Evolutionary conservation across 2,113 vertebrate genomes (phyloP).

Genomic region (Pseudopipra pipra): DNA sequence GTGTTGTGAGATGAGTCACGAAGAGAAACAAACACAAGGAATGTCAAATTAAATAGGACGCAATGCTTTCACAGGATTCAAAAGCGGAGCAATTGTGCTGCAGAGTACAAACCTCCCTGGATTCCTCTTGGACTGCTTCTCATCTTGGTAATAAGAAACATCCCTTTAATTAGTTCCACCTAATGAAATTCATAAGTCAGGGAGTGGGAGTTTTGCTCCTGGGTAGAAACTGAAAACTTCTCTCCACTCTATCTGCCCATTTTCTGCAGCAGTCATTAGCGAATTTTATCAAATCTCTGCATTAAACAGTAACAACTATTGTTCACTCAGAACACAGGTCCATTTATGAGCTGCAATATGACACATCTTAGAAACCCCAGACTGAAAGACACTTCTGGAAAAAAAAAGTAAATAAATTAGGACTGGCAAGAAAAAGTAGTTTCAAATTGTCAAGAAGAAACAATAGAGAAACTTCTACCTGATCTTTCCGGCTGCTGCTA

Average conservation of each 20-base stretch:
- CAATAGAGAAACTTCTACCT: background rate
- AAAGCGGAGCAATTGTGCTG: background rate
- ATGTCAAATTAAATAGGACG: conserved; percentile 39
- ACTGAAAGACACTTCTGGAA: conserved; percentile 36
- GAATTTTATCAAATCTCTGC: conserved; percentile 59
- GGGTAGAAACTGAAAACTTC: conserved; percentile 42
- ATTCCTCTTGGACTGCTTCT: conserved; percentile 28
- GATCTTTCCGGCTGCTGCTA: background rate
- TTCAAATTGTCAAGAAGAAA: conserved; percentile 46
- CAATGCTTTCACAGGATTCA: background rate
- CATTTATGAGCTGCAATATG: conserved; percentile 58
- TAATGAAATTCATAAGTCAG: conserved; percentile 62
- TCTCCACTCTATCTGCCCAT: conserved; percentile 31
- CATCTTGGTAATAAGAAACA: conserved; percentile 35
- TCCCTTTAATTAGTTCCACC: conserved; percentile 64
- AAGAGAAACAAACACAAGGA: conserved; percentile 50
- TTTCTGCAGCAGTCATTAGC: conserved; percentile 47
- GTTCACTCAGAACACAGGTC: conserved; percentile 62
- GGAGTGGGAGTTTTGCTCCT: conserved; percentile 58
- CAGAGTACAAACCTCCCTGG: background rate
- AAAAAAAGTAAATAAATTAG: background rate
- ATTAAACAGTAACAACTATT: conserved; percentile 63
- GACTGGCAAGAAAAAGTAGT: conserved; percentile 4
- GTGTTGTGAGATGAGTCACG: conserved; percentile 54
- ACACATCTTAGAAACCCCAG: conserved; percentile 48